phyloP scores from a whole-genome alignment of 1,140 invertebrate genomes.

The Ceratina japonica region DNA sequence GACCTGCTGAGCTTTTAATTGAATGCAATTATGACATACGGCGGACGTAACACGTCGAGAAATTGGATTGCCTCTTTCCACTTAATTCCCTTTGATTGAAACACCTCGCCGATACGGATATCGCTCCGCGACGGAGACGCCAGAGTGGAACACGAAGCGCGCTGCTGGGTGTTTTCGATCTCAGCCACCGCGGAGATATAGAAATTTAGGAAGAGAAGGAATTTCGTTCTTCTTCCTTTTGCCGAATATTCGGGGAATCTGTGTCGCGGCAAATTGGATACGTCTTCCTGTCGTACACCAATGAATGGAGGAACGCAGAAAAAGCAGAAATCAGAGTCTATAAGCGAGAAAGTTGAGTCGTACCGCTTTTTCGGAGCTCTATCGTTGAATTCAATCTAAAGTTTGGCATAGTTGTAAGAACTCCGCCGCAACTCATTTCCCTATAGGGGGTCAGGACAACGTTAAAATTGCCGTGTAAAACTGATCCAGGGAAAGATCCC shows the following conservation, averaged over 20 bases:
- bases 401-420: constrained; percentile 63
- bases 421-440: constrained; percentile 64
- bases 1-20: constrained; percentile 54
- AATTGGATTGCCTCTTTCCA: constrained; percentile 49
- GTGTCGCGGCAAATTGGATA: constrained; percentile 11
- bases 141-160: too few species aligned
- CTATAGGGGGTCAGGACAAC: constrained; percentile 35
- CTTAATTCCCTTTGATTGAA: constrained; percentile 48
- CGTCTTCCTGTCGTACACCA: neutral
- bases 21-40: constrained; percentile 58
- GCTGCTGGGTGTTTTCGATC: too few species aligned
- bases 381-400: constrained; percentile 71
- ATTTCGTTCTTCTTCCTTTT: too few species aligned
- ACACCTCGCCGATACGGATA: too few species aligned
- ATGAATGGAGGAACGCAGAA: neutral
- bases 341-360: constrained; percentile 40
- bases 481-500: constrained; percentile 49
- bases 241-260: neutral
- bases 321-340: constrained; percentile 38
- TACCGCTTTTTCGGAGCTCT: constrained; percentile 55
- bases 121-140: too few species aligned
- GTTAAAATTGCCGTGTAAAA: constrained; percentile 59
- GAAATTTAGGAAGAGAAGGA: neutral
- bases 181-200: neutral
- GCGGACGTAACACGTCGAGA: too few species aligned